Base-by-base conservation (phyloP, 2,113 vertebrate genomes). In the Colaptes auratus region DNA sequence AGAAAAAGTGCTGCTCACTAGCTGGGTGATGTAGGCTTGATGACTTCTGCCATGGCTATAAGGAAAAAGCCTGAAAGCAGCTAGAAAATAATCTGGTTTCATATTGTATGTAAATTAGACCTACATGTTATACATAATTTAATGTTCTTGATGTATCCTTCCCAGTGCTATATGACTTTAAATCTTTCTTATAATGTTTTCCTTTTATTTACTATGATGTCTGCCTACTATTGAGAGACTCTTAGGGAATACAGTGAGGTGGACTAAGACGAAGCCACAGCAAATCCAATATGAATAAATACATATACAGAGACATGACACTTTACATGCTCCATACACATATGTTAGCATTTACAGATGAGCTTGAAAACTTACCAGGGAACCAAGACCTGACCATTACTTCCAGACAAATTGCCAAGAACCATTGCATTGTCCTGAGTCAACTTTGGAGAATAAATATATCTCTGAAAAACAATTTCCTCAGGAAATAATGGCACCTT, bases 291-390 rank as follows among this genome's bases (percentile, higher is more conserved):
- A 48, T 8, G 6, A 9, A 42, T 17, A 50, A 39, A 55, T 59
- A 56, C 4, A 53, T 10, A 48, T 16, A 66, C 0, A 61, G 7
- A 58, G 3, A 42, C 4, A 1, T 3, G 10, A 3, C 18, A 53
- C 1, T 8, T 3, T 6, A 60, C 3, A 2, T 52, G 6, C 4
- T 7, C 3, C 0, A 0, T 12, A 14, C 4, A 48, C 3, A 16
- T 27, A 31, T 0, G 0, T 23, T 63, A 65, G 9, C 18, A 63
- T 6, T 53, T 59, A 61, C 1, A 35, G 27, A 39, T 46, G 20
- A 4, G 4, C 2, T 35, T 71, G 36, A 65, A 89, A 85, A 65
- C 6, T 39, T 14, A 48, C 6, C 9, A 8, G 9, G 4, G 20
- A 77, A 25, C 21, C 9, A 77, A 70, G 35, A 80, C 10, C 7